These are phyloP conservation scores for Hydrozoanthus tunicans DNA, from an alignment of 64 coral and sea anemone species.

Conservation along the genomic window DNA sequence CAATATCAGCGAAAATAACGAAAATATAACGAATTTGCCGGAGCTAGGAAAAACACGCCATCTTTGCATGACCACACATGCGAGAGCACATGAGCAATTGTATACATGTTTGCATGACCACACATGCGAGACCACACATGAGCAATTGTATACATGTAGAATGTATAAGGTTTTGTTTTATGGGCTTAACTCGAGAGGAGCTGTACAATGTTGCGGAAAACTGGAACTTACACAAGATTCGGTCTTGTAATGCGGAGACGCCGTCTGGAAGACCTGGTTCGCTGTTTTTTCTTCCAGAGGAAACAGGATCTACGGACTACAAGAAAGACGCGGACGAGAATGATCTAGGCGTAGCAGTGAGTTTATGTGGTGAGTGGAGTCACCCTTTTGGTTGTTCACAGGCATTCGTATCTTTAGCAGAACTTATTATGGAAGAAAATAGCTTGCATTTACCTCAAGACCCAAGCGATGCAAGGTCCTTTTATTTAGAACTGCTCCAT, in stretches of 20 bases:
- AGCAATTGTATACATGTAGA: too few relatives aligned
- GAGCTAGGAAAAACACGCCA: too few relatives aligned
- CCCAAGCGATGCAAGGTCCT: background rate
- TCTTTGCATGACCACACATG: too few relatives aligned
- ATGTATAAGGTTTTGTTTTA: background rate
- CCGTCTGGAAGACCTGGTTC: slow-evolving; percentile 3
- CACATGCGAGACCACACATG: too few relatives aligned
- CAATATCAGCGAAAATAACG: too few relatives aligned
- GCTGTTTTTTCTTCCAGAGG: background rate
- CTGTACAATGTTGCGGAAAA: background rate
- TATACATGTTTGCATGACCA: too few relatives aligned
- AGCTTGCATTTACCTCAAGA: background rate
- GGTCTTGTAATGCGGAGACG: background rate
- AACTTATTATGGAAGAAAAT: slow-evolving; percentile 33
- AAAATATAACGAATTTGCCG: too few relatives aligned
- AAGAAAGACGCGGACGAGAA: slow-evolving; percentile 9
- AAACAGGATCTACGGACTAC: background rate
- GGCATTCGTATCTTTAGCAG: background rate
- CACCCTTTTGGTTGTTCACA: background rate
- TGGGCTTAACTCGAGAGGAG: background rate
- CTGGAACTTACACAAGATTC: background rate
- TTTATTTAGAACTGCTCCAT: slow-evolving; percentile 9
- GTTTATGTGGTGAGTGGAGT: background rate
- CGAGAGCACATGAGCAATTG: too few relatives aligned
- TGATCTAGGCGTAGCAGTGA: slow-evolving; percentile 13